phyloP scores from a whole-genome alignment of 2,797 vertebrate species.

The Furcifer pardalis region DNA sequence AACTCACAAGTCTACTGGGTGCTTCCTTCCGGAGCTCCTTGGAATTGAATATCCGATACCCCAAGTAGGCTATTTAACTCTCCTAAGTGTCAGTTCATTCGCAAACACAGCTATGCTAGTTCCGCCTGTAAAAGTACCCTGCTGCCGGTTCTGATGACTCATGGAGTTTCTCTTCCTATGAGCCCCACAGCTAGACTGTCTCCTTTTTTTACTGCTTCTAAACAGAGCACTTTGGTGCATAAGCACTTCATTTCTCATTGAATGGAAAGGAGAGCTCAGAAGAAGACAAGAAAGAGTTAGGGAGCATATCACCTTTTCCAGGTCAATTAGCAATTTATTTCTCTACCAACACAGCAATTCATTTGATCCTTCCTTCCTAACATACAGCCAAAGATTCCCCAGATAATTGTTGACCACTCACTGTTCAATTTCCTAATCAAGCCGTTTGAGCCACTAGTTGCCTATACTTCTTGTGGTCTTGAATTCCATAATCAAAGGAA shows the following conservation, averaged over 20 bases:
- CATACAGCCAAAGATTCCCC: too few relatives aligned
- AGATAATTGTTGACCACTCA: too few relatives aligned
- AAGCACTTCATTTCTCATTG: neutral
- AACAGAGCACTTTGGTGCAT: conserved; percentile 11
- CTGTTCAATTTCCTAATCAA: too few relatives aligned
- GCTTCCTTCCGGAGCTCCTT: neutral
- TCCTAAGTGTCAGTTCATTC: neutral
- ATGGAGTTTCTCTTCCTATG: neutral
- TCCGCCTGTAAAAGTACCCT: conserved; percentile 33
- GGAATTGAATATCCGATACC: neutral
- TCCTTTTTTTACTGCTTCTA: conserved; percentile 16
- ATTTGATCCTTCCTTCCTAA: too few relatives aligned
- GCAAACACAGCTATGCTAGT: conserved; percentile 4
- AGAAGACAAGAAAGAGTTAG: too few relatives aligned
- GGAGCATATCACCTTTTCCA: too few relatives aligned
- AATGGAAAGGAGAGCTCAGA: too few relatives aligned
- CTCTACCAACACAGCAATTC: too few relatives aligned
- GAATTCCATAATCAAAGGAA: too few relatives aligned
- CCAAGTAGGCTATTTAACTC: conserved; percentile 20
- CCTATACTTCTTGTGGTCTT: too few relatives aligned
- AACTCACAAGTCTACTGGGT: fast-evolving
- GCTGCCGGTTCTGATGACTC: neutral
- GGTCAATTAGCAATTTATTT: too few relatives aligned
- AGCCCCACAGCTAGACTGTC: neutral
- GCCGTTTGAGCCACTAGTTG: too few relatives aligned